Base-by-base conservation (phyloP, 2,797 vertebrate species). In the Clarias fuscus region DNA sequence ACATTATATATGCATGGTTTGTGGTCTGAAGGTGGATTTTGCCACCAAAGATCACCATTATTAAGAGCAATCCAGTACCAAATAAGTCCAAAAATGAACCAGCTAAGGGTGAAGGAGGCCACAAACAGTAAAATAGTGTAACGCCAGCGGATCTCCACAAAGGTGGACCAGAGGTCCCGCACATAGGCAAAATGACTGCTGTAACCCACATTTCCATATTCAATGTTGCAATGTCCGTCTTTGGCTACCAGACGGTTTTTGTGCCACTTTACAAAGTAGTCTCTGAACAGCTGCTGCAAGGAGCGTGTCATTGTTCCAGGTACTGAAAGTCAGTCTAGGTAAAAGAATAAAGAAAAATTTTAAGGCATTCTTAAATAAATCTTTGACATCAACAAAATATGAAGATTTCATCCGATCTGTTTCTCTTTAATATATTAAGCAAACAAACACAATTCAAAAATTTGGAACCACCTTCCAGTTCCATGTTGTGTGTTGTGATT, bases 171-270 rank as follows among this genome's bases (percentile, higher is more conserved):
- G 85, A 96, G 95, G 67, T 96, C 96, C 5, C 94, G 86, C 86
- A 96, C 90, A 89, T 95, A 96, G 72, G 95, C 94, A 30, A 96
- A 89, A 48, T 93, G 92, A 0, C 94, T 94, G 86, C 92, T 91
- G 0, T 92, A 91, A n/a, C 93, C 92, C 22, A 96, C 94, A 0
- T 96, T 96, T 86, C 96, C 96, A 83, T 95, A 96, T 82, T 96
- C 95, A 2, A 96, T 96, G 90, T 96, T 96, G 73, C 96, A 96
- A 77, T 94, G 93, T 8, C 96, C 96, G 5, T 96, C 95, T 86
- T 96, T 96, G 43, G 95, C 3, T 67, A 82, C 79, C 24, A 82
- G 15, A 20, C 79, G 79, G n/a, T 53, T 81, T 81, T 81, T 81
- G 59, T 20, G 62, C 62, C 62, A 67, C 7, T 81, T 81, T 65